These are phyloP conservation scores for Acanthaster planci DNA, from an alignment of 35 echinoderm and acorn worm species.

Conservation along the genomic window DNA sequence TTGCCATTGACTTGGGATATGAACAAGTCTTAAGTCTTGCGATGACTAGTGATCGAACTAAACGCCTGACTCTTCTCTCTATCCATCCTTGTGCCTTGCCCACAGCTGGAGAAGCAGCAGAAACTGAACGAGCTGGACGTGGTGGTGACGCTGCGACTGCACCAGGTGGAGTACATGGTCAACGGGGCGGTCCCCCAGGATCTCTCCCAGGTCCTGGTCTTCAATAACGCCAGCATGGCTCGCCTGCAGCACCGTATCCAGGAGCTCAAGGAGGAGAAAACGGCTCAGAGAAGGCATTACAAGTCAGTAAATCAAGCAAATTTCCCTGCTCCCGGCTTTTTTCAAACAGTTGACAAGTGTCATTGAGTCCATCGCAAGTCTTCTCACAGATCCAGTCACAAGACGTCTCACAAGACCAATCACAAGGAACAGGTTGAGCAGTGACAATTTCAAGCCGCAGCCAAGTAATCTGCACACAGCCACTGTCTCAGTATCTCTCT, in stretches of 20 bases:
- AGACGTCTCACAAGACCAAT: no score
- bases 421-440: no score
- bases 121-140: conserved; percentile 95
- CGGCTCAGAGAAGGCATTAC: conserved; percentile 85
- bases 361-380: no score
- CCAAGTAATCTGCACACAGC: not conserved
- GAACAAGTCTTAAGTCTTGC: not conserved
- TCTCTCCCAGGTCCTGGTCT: conserved; percentile 75
- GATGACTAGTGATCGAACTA: not conserved
- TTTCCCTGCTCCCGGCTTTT: no score
- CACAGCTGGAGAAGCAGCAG: conserved; percentile 95
- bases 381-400: no score
- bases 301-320: no score
- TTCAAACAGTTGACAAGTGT: no score
- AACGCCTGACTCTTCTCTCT: not conserved
- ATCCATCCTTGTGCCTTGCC: not conserved
- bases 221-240: conserved; percentile 74
- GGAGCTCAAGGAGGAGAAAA: conserved; percentile 94
- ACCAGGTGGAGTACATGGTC: conserved; percentile 96
- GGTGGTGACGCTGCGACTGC: conserved; percentile 77
- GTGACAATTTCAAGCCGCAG: no score
- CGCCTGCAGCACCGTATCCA: conserved; percentile 73
- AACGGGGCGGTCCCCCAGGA: conserved; percentile 91
- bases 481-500: not conserved
- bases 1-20: no score